A percentile compares a stretch with the other conserved stretches of the same genome.
Evolutionary conservation across 2,888 invertebrate genomes (phyloP).

Genomic region (Gnatocerus cornutus): DNA sequence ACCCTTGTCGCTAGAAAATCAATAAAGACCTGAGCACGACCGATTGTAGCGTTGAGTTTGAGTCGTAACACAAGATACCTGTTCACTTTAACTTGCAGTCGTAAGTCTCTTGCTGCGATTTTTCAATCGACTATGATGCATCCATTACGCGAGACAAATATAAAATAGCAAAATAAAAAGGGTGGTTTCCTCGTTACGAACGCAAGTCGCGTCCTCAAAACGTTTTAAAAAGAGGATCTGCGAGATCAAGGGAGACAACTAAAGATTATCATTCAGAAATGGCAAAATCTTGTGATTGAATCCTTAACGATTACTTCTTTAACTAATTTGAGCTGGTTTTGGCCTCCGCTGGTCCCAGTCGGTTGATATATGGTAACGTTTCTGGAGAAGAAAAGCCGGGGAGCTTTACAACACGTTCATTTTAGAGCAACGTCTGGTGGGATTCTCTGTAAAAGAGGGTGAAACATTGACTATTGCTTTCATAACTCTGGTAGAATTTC

Average conservation of each 20-base stretch:
- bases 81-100: slow-evolving; percentile 37
- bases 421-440: slow-evolving; percentile 42
- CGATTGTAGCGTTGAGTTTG: slow-evolving; percentile 51
- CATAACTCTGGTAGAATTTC: slow-evolving; percentile 46
- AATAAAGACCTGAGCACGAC: slow-evolving; percentile 59
- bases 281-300: slow-evolving; percentile 16
- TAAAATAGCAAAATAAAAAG: slow-evolving; percentile 19
- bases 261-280: slow-evolving; percentile 32
- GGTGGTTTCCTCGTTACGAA: not conserved
- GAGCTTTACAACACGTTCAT: slow-evolving; percentile 46
- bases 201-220: slow-evolving; percentile 32
- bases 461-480: slow-evolving; percentile 49
- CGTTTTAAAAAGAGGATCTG: slow-evolving; percentile 25
- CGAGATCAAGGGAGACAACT: not conserved
- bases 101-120: slow-evolving; percentile 28
- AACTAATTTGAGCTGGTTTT: slow-evolving; percentile 26
- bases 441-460: slow-evolving; percentile 40
- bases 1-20: slow-evolving; percentile 60
- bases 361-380: slow-evolving; percentile 40
- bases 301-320: not conserved
- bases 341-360: not conserved
- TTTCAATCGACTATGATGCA: slow-evolving; percentile 29
- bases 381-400: slow-evolving; percentile 33
- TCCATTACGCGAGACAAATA: slow-evolving; percentile 11
- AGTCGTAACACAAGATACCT: slow-evolving; percentile 49